phyloP scores from a whole-genome alignment of 2,888 invertebrate species.

The Busseola fusca region DNA sequence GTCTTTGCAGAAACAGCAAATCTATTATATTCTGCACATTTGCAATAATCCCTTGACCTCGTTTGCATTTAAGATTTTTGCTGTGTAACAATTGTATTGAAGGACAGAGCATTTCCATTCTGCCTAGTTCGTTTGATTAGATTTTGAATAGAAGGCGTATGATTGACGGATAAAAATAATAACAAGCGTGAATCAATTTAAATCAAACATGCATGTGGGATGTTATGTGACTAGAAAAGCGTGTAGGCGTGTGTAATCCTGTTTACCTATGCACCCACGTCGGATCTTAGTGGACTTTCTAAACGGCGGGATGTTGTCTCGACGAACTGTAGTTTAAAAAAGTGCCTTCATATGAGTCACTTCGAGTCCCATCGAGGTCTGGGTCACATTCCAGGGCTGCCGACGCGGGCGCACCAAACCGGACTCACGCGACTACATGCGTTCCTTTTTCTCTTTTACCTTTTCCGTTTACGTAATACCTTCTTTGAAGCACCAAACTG shows the following conservation, averaged over 20 bases:
- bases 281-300: constrained; percentile 75
- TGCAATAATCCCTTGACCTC: constrained; percentile 43
- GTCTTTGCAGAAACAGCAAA: background rate
- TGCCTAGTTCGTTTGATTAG: constrained; percentile 31
- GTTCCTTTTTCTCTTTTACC: constrained; percentile 65
- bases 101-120: constrained; percentile 42
- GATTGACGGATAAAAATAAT: constrained; percentile 49
- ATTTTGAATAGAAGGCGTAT: constrained; percentile 47
- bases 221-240: constrained; percentile 68
- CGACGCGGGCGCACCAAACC: constrained; percentile 73
- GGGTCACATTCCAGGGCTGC: constrained; percentile 86
- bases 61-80: constrained; percentile 39
- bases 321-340: constrained; percentile 67
- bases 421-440: constrained; percentile 69
- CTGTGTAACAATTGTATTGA: constrained; percentile 35
- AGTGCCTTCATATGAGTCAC: constrained; percentile 81
- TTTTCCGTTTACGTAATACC: constrained; percentile 72
- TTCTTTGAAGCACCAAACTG: constrained; percentile 54
- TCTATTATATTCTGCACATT: constrained; percentile 13
- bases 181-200: constrained; percentile 56
- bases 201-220: constrained; percentile 64
- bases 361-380: constrained; percentile 81
- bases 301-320: constrained; percentile 72
- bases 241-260: constrained; percentile 77
- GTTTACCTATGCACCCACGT: constrained; percentile 83